These are phyloP conservation scores for Dione vanillae DNA, from an alignment of 2,888 invertebrate genomes.

Conservation along the genomic window DNA sequence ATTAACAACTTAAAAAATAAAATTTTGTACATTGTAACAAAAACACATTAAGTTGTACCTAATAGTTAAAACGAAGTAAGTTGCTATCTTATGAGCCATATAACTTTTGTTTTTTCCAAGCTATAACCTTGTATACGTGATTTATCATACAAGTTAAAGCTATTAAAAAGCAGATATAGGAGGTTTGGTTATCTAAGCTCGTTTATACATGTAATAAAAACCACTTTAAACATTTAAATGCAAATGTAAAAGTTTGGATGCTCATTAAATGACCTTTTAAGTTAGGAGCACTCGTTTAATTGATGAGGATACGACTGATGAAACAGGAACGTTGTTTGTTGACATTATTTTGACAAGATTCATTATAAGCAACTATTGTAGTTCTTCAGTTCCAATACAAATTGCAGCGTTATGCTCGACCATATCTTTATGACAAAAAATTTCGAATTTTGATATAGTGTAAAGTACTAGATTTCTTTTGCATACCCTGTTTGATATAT, in stretches of 20 bases:
- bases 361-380: too few species aligned
- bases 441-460: neutral
- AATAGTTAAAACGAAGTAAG: neutral
- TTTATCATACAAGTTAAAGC: constrained; percentile 43
- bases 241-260: constrained; percentile 40
- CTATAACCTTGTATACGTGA: constrained; percentile 36
- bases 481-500: neutral
- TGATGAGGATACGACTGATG: constrained; percentile 36
- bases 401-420: too few species aligned
- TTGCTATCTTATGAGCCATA: constrained; percentile 16
- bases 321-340: constrained; percentile 23
- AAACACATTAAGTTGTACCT: constrained; percentile 6
- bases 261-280: constrained; percentile 43
- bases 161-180: constrained; percentile 43
- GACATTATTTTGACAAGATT: constrained; percentile 30
- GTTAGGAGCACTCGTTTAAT: constrained; percentile 37
- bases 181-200: constrained; percentile 42
- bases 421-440: too few species aligned
- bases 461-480: neutral
- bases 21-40: neutral
- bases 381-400: too few species aligned
- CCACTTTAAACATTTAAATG: constrained; percentile 42
- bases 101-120: constrained; percentile 30
- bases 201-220: constrained; percentile 45
- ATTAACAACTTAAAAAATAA: constrained; percentile 1